Conservation (phyloP, 1,140 invertebrate genomes). For the Oreohelix idahoensis region DNA sequence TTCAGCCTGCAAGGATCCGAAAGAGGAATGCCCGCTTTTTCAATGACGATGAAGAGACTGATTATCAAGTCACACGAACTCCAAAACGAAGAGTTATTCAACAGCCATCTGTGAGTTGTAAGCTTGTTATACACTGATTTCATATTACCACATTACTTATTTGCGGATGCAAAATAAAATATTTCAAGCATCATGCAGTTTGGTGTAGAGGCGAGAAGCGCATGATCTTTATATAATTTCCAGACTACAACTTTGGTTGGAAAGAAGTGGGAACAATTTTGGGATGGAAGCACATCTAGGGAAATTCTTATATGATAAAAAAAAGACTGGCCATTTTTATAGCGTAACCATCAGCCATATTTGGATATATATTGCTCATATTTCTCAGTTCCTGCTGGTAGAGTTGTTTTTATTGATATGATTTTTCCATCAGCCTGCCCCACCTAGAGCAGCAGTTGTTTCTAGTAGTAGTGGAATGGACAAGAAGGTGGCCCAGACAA, state of each 20-base stretch:
- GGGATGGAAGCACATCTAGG: too few relatives aligned
- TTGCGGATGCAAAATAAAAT: too few relatives aligned
- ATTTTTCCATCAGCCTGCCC: not conserved
- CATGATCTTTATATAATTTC: too few relatives aligned
- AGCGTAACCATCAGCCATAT: too few relatives aligned
- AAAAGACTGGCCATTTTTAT: too few relatives aligned
- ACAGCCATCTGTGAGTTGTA: slow-evolving; percentile 16
- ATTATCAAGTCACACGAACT: slow-evolving; percentile 42
- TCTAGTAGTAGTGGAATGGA: slow-evolving; percentile 52
- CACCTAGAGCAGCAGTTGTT: not conserved
- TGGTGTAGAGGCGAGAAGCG: too few relatives aligned
- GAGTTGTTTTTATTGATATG: not conserved
- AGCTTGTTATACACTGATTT: not conserved
- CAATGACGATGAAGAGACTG: slow-evolving; percentile 89
- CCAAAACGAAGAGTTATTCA: slow-evolving; percentile 32
- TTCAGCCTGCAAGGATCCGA: slow-evolving; percentile 85
- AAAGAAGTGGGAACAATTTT: too few relatives aligned
- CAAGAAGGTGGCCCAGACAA: slow-evolving; percentile 86
- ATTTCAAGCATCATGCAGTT: too few relatives aligned
- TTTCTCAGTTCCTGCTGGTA: too few relatives aligned
- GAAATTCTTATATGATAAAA: too few relatives aligned
- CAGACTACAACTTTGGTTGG: too few relatives aligned
- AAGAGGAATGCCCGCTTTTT: slow-evolving; percentile 93
- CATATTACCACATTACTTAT: not conserved
- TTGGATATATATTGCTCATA: too few relatives aligned